phyloP scores from a whole-genome alignment of 1,140 invertebrate species.

The Euglossa dilemma region DNA sequence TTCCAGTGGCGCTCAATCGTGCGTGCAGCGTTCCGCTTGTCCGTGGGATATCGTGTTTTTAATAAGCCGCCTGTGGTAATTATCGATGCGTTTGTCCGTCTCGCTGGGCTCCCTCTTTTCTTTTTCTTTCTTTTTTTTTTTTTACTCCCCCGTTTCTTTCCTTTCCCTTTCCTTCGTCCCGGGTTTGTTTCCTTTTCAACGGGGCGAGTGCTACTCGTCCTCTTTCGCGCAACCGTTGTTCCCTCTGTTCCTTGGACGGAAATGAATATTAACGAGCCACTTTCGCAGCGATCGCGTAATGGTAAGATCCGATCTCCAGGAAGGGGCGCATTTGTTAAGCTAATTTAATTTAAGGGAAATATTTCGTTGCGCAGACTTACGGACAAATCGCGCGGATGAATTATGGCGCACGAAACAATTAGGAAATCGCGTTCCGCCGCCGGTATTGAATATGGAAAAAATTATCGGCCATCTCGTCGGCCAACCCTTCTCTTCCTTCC shows the following conservation, averaged over 20 bases:
- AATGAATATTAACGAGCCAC: constrained; percentile 55
- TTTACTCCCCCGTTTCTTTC: neutral
- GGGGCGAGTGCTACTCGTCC: neutral
- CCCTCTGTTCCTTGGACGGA: constrained; percentile 38
- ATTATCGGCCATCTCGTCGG: no score
- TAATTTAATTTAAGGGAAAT: constrained; percentile 48
- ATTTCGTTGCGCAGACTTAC: constrained; percentile 1
- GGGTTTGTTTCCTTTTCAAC: neutral
- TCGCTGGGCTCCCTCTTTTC: no score
- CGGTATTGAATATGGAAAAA: neutral
- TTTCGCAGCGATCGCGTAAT: constrained; percentile 43
- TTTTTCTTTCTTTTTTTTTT: neutral
- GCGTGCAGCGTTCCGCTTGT: constrained; percentile 27
- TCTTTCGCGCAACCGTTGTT: constrained; percentile 35
- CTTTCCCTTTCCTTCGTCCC: neutral
- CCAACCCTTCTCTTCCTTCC: no score
- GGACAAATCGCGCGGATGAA: constrained; percentile 15
- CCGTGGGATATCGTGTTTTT: constrained; percentile 35
- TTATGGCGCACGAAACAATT: constrained; percentile 18
- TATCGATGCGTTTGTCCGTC: constrained; percentile 20
- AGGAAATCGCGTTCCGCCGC: constrained; percentile 8
- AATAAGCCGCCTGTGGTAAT: constrained; percentile 33
- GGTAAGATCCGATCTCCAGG: constrained; percentile 34
- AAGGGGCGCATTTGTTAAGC: constrained; percentile 36
- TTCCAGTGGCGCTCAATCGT: constrained; percentile 51